Evolutionary conservation across 2,888 invertebrate genomes (phyloP), one percentile per base, ranked within the genome.

Genomic region (Amitus sp.): DNA sequence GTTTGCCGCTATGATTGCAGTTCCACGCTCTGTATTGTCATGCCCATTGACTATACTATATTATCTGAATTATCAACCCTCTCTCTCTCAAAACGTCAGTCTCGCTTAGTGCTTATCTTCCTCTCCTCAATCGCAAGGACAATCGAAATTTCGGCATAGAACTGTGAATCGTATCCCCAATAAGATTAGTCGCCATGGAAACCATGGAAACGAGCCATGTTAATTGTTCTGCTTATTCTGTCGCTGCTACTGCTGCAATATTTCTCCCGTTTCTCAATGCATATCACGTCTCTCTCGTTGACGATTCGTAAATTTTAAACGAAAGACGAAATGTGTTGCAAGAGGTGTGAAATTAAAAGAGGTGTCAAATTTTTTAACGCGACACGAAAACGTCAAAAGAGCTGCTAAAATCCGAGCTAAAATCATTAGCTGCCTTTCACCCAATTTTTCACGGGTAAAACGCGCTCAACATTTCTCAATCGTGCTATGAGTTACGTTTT

Each of bases 161-260:
- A 27, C 45, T 13, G 12, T 45, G 45, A 13, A 28, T 18, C 13
- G 28, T 12, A 18, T 10, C 12, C 27, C 13, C 27, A 45, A 45
- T 27, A 45, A 45, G 46, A 47, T 47, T 47, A 17, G 46, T 47
- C 46, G 46, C 30, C 33, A 47, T 28, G 18, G 46, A 30, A 47
- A 47, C 46, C 10, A 47, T 6, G 45, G n/a, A n/a, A n/a, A n/a
- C n/a, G n/a, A n/a, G n/a, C n/a, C n/a, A 45, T 15, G 28, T 27
- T 23, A 28, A n/a, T 27, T n/a, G n/a, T n/a, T n/a, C n/a, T n/a
- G n/a, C n/a, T n/a, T n/a, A n/a, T n/a, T n/a, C n/a, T n/a, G n/a
- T n/a, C n/a, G n/a, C n/a, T n/a, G n/a, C n/a, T n/a, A n/a, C n/a
- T n/a, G n/a, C 45, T 18, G 28, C 27, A 45, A 45, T 45, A 27